Conservation (phyloP, 30 jellyfish, hydroid and myxozoan species). For the Aurelia sp. region DNA sequence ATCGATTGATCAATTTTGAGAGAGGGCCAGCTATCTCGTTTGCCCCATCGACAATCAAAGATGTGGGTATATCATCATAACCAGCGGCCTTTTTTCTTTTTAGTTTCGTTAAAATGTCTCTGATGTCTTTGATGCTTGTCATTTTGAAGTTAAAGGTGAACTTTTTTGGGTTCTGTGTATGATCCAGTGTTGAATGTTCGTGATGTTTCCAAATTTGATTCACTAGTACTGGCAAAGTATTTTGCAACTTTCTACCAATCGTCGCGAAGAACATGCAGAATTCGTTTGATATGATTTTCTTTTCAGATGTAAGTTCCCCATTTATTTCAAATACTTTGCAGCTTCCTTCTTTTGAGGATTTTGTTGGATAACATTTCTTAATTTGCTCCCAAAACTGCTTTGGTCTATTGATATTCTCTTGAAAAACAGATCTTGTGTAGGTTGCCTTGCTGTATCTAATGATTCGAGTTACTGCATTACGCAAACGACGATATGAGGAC, state of each 20-base stretch:
- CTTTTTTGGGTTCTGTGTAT: no score
- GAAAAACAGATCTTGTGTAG: no score
- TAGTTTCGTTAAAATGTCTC: no score
- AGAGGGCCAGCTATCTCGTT: constrained; percentile 69
- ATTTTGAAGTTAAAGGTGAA: no score
- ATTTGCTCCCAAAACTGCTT: no score
- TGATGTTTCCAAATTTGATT: constrained; percentile 46
- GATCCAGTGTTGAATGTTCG: no score
- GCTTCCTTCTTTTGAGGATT: constrained; percentile 37
- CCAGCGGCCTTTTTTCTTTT: background rate
- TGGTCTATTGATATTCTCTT: no score
- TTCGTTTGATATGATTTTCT: constrained; percentile 45
- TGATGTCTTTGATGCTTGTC: background rate
- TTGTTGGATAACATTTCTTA: no score
- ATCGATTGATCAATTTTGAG: no score
- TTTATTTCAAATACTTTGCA: constrained; percentile 50
- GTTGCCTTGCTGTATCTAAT: no score
- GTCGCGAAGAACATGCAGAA: constrained; percentile 26
- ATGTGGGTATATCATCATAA: constrained; percentile 50
- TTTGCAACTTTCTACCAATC: background rate
- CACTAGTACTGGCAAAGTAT: constrained; percentile 45
- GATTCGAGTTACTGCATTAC: no score
- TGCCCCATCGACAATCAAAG: constrained; percentile 60
- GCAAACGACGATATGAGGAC: no score
- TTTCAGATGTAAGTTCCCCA: constrained; percentile 58